These are phyloP conservation scores for Drosophila monieri DNA, from an alignment of 2,888 invertebrate genomes.

Conservation along the genomic window DNA sequence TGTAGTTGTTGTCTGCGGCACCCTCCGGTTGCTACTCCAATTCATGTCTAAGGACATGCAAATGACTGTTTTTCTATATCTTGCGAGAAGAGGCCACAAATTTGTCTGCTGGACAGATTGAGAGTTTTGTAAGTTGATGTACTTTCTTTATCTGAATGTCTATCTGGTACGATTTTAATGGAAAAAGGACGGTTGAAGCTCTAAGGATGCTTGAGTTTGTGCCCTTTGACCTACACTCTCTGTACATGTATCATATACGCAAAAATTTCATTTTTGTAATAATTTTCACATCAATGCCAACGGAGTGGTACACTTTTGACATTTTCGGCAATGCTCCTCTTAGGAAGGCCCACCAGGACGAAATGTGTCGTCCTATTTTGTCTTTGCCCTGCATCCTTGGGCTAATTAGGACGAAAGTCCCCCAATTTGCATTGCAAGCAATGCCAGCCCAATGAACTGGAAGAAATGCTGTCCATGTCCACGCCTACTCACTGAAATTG, in stretches of 20 bases:
- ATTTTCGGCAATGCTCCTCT: slow-evolving; percentile 24
- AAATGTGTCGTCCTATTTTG: not conserved
- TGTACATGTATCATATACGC: not conserved
- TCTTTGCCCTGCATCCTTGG: slow-evolving; percentile 1
- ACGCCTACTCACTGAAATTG: slow-evolving; percentile 53
- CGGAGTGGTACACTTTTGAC: slow-evolving; percentile 18
- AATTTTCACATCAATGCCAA: slow-evolving; percentile 27
- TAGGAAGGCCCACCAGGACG: not conserved
- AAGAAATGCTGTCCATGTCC: slow-evolving; percentile 45
- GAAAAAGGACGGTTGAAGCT: not conserved
- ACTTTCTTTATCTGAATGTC: no score
- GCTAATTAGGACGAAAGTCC: slow-evolving; percentile 60
- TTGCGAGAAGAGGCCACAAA: slow-evolving; percentile 28
- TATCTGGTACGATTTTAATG: not conserved
- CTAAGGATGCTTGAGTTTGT: not conserved
- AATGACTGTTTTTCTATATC: slow-evolving; percentile 36
- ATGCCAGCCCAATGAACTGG: slow-evolving; percentile 62
- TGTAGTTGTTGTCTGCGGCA: slow-evolving; percentile 1
- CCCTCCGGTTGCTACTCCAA: slow-evolving; percentile 8
- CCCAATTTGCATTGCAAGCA: slow-evolving; percentile 61
- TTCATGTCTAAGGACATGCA: slow-evolving; percentile 51
- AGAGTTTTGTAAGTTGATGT: not conserved
- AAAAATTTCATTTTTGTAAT: slow-evolving; percentile 1
- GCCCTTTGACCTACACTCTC: slow-evolving; percentile 35
- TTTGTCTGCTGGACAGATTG: slow-evolving; percentile 15